Base-by-base conservation (phyloP, 2,797 vertebrate genomes). In the Bovichtus diacanthus region DNA sequence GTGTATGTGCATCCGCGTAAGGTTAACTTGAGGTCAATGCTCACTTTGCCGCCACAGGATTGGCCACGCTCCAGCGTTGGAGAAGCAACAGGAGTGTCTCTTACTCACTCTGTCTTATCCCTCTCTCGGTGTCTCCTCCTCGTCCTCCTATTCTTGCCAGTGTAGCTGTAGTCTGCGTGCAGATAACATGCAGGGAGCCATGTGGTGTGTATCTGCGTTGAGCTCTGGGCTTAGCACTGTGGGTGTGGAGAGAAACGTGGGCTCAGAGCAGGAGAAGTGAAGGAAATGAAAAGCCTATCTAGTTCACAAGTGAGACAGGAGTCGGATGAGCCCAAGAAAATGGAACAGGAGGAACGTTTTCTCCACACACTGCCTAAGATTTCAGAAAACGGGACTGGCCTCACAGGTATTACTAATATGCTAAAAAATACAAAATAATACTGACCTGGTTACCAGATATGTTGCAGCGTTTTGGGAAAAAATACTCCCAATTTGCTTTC, bases 1-100 rank as follows among this genome's bases (percentile, higher is more conserved):
- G 86, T 83, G 85, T 71, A 50, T 43, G 76, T 64, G 81, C 65
- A 76, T 74, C 61, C 11, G 15, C 9, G 46, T 70, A 83, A 92
- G 94, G 94, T 95, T 84, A 95, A 78, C 70, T 56, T 70, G 87
- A 94, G 94, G 94, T 95, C 94, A 94, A 58, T 9, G 49, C 88
- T 92, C 88, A 85, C 88, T 91, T 91, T 87, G 84, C 92, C 39
- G 76, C 92, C 87, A 89, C 90, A 93, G 87, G 88, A 88, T 91
- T 94, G 94, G 93, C 90, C 4, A 68, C 31, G 5, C 25, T 92
- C 93, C 95, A 89, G 31, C 1, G n/a, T 47, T 29, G 71, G 75
- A 73, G 77, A 86, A 81, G 82, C 84, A 69, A 82, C 82, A 72
- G 76, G 63, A 64, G 75, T 51, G 65, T 77, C 74, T 88, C 65